phyloP scores from a whole-genome alignment of 2,113 vertebrate species.

The Limanda limanda region DNA sequence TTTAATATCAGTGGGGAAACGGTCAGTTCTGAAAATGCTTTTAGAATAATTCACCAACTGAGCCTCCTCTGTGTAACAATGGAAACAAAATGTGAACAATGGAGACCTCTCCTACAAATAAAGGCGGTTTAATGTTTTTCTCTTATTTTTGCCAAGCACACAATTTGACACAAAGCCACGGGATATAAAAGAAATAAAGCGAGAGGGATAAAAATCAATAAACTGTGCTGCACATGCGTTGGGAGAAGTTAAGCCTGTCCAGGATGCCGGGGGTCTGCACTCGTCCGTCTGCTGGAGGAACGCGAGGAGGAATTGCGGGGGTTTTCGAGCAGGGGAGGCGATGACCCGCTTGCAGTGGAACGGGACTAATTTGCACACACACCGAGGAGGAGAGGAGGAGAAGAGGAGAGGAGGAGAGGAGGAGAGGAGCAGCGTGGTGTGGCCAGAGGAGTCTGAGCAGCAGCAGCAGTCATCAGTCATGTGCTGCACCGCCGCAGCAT shows the following conservation, averaged over 20 bases:
- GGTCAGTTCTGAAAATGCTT: not conserved
- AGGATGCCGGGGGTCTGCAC: constrained; percentile 43
- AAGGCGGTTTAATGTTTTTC: constrained; percentile 11
- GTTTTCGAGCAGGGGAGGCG: constrained; percentile 39
- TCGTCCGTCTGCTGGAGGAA: constrained; percentile 36
- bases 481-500: constrained; percentile 27
- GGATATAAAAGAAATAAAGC: constrained; percentile 56
- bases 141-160: constrained; percentile 36
- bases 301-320: constrained; percentile 49
- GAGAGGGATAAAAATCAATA: constrained; percentile 56
- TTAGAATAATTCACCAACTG: not conserved
- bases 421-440: constrained; percentile 39
- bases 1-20: not conserved
- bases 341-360: constrained; percentile 66
- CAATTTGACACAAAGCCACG: constrained; percentile 62
- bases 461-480: constrained; percentile 73
- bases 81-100: constrained; percentile 21
- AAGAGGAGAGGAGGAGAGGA: too few relatives aligned
- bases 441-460: constrained; percentile 64
- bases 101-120: constrained; percentile 28
- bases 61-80: constrained; percentile 3
- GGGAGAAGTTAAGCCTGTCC: constrained; percentile 44
- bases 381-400: constrained; percentile 50
- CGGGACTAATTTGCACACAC: constrained; percentile 72
- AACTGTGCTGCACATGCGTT: constrained; percentile 38